Conservation (phyloP, 2,888 invertebrate genomes). For the Operophtera brumata region DNA sequence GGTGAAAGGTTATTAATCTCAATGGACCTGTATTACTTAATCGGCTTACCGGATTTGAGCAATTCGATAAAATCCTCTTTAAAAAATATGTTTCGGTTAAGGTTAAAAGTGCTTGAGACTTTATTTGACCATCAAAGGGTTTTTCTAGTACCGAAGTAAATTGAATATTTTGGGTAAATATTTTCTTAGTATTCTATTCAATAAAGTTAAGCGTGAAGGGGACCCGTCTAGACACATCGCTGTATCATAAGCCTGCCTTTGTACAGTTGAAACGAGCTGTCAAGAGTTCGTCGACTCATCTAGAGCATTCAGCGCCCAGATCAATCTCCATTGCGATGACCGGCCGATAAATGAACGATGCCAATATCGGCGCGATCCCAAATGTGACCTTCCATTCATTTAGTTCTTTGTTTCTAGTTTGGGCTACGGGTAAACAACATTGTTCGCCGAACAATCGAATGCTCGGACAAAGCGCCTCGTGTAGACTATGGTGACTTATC, state of each 20-base stretch:
- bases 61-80: slow-evolving; percentile 24
- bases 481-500: slow-evolving; percentile 69
- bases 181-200: slow-evolving; percentile 32
- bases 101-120: slow-evolving; percentile 7
- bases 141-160: slow-evolving; percentile 8
- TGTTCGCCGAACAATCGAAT: slow-evolving; percentile 35
- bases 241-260: slow-evolving; percentile 41
- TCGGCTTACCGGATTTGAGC: slow-evolving; percentile 34
- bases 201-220: slow-evolving; percentile 27
- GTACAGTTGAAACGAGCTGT: slow-evolving; percentile 49
- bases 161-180: slow-evolving; percentile 19
- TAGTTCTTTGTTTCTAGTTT: slow-evolving; percentile 24
- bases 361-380: slow-evolving; percentile 15
- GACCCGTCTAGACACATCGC: slow-evolving; percentile 41
- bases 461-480: slow-evolving; percentile 51
- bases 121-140: slow-evolving; percentile 9
- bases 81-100: slow-evolving; percentile 19
- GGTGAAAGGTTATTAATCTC: slow-evolving; percentile 45
- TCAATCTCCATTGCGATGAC: slow-evolving; percentile 52
- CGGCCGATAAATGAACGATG: slow-evolving; percentile 37
- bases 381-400: slow-evolving; percentile 22
- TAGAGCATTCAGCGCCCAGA: slow-evolving; percentile 39
- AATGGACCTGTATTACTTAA: slow-evolving; percentile 28
- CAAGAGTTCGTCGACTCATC: slow-evolving; percentile 59
- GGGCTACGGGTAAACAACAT: slow-evolving; percentile 23